A percentile compares a stretch with the other conserved stretches of the same genome.
Evolutionary conservation across 2,797 vertebrate species (phyloP).

Genomic region (Gymnodraco acuticeps): DNA sequence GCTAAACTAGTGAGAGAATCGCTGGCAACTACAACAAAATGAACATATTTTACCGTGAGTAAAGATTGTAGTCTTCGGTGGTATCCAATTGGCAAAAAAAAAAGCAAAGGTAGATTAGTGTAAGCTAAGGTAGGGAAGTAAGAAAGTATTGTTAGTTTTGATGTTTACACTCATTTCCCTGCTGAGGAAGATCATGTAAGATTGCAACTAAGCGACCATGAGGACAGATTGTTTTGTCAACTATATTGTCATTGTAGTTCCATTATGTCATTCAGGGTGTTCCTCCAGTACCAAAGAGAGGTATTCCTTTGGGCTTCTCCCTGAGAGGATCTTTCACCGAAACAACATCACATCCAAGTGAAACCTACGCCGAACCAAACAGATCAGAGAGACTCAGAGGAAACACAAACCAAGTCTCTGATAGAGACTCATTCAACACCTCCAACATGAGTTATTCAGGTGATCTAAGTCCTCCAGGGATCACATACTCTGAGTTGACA

Average conservation of each 20-base stretch:
- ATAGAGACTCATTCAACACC: background rate
- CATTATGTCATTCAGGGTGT: slow-evolving; percentile 39
- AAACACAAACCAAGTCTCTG: background rate
- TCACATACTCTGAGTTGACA: slow-evolving; percentile 55
- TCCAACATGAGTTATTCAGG: slow-evolving; percentile 1
- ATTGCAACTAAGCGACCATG: background rate
- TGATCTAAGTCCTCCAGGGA: slow-evolving; percentile 11
- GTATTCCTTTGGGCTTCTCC: slow-evolving; percentile 48
- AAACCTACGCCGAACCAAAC: slow-evolving; percentile 22
- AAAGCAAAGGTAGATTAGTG: background rate
- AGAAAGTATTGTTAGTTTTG: background rate
- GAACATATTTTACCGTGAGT: no score
- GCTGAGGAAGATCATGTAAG: background rate
- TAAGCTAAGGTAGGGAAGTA: background rate
- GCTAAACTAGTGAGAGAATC: no score
- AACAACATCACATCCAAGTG: slow-evolving; percentile 30
- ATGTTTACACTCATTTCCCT: background rate
- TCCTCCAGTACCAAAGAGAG: slow-evolving; percentile 73
- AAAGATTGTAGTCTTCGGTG: background rate
- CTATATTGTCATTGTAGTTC: background rate
- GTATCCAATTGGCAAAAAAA: no score
- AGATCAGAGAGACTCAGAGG: background rate
- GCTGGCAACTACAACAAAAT: no score
- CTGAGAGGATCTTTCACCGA: slow-evolving; percentile 52
- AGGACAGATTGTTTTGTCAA: background rate